Evolutionary conservation across 2,888 invertebrate genomes (phyloP).

Genomic region (Buathra laborator): DNA sequence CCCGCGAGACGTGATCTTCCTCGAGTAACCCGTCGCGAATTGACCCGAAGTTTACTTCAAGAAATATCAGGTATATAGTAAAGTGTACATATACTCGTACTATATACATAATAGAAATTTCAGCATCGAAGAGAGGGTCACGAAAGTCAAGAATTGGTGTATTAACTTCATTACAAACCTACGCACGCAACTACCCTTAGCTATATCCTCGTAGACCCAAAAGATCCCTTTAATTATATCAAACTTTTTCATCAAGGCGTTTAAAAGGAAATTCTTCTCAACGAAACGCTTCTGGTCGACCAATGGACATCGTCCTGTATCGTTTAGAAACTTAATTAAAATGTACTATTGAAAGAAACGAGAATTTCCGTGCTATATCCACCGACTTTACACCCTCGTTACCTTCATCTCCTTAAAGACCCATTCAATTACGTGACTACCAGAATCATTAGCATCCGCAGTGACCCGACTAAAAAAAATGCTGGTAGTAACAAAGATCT

Average conservation of each 20-base stretch:
- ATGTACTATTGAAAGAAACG: constrained; percentile 8
- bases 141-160: constrained; percentile 5
- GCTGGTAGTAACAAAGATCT: no score
- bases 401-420: background rate
- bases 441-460: background rate
- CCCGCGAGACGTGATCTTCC: constrained; percentile 68
- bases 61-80: constrained; percentile 61
- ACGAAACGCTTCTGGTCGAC: background rate
- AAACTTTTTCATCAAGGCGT: background rate
- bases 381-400: constrained; percentile 7
- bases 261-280: background rate
- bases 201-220: constrained; percentile 15
- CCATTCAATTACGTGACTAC: constrained; percentile 8
- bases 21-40: constrained; percentile 25
- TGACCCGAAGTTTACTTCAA: constrained; percentile 54
- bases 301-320: background rate
- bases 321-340: constrained; percentile 8
- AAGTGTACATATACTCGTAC: background rate
- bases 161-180: constrained; percentile 31
- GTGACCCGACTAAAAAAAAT: background rate
- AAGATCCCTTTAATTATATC: constrained; percentile 32
- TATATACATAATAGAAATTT: background rate
- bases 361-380: background rate
- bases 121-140: background rate
- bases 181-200: constrained; percentile 21